A percentile compares a stretch with the other conserved stretches of the same genome.
Conservation (phyloP, 2,888 invertebrate species). For the Megaustenia siamemsis region DNA sequence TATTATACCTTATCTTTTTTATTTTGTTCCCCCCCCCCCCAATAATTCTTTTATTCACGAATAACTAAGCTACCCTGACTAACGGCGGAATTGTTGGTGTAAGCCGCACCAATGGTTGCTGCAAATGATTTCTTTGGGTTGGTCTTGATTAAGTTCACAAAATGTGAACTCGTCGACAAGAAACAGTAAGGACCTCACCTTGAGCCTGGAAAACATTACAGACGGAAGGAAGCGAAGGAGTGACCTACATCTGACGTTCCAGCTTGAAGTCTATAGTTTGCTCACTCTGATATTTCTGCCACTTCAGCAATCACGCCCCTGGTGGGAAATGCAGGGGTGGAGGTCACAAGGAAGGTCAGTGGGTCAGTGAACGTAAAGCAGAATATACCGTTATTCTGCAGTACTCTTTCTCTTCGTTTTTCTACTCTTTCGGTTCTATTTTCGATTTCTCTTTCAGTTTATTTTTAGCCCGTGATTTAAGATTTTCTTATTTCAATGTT, state of each 20-base stretch:
- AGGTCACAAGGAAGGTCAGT: constrained; percentile 32
- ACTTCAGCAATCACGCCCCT: constrained; percentile 24
- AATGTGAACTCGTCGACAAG: not conserved
- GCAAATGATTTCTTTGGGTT: no score
- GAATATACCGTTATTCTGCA: not conserved
- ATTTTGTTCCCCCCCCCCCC: no score
- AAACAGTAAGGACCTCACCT: not conserved
- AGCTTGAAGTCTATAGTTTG: not conserved
- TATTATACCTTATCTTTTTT: no score
- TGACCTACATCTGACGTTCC: constrained; percentile 19
- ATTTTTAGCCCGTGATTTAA: not conserved
- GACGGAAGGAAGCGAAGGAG: constrained; percentile 7
- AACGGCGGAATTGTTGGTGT: no score
- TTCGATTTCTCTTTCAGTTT: not conserved
- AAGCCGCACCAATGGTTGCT: no score
- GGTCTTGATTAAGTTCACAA: not conserved
- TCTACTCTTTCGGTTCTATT: not conserved
- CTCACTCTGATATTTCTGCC: constrained; percentile 17
- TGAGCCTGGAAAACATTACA: not conserved
- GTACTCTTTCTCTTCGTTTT: not conserved
- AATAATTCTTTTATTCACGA: no score
- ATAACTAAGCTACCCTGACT: no score
- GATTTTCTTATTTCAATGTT: not conserved
- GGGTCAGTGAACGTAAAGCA: constrained; percentile 23
- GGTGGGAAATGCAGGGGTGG: constrained; percentile 19